Evolutionary conservation across 2,797 vertebrate species (phyloP).

Genomic region (Meriones psammophilus): DNA sequence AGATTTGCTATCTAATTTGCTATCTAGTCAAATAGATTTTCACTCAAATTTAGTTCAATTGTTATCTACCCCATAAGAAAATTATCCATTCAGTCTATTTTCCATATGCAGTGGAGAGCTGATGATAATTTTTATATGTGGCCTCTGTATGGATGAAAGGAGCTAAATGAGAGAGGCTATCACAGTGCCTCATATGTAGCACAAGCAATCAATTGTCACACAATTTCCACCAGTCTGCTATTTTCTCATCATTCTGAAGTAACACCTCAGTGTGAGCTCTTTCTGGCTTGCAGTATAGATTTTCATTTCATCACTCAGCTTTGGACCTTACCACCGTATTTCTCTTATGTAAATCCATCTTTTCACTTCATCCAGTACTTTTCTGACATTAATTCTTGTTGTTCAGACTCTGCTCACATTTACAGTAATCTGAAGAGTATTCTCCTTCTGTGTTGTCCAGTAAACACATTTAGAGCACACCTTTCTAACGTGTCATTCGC

Average conservation of each 20-base stretch:
- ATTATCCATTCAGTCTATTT: background rate
- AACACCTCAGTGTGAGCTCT: background rate
- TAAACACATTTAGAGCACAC: background rate
- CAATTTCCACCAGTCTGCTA: background rate
- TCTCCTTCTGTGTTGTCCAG: constrained; percentile 23
- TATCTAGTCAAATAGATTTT: background rate
- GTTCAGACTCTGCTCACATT: background rate
- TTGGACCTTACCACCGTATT: background rate
- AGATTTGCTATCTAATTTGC: background rate
- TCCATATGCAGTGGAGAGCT: background rate
- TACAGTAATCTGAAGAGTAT: constrained; percentile 3
- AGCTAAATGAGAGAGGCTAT: constrained; percentile 8
- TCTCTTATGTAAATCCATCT: background rate
- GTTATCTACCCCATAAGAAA: background rate
- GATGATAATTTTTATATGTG: background rate
- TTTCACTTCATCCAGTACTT: background rate
- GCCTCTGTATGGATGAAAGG: background rate
- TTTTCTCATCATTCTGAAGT: background rate
- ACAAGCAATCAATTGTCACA: background rate
- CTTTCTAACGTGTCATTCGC: background rate
- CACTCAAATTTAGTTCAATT: background rate
- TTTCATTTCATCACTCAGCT: background rate
- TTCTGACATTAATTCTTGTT: constrained; percentile 1
- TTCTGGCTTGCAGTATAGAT: background rate
- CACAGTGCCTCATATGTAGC: background rate